A percentile compares a stretch with the other conserved stretches of the same genome.
Evolutionary conservation across 2,888 invertebrate species (phyloP).

Genomic region (Sturmia bella): DNA sequence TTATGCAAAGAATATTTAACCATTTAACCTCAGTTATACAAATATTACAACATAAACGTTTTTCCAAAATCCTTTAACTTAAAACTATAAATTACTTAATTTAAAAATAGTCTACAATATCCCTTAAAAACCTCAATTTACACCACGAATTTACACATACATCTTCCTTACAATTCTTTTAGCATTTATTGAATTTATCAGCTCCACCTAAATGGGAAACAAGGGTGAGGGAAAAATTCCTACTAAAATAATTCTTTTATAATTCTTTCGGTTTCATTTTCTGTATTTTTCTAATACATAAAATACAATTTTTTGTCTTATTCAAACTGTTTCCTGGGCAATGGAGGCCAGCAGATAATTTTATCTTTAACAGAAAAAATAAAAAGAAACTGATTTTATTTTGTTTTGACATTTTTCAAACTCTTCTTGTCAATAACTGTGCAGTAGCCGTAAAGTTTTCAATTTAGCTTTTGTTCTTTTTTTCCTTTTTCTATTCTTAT

Average conservation of each 20-base stretch:
- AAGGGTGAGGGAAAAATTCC: neutral
- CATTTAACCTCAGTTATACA: too few species aligned
- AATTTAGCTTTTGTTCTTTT: slow-evolving; percentile 44
- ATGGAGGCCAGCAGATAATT: neutral
- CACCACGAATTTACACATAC: too few species aligned
- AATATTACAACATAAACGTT: too few species aligned
- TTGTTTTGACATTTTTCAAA: slow-evolving; percentile 60
- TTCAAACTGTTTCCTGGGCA: neutral
- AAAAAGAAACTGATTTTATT: slow-evolving; percentile 16
- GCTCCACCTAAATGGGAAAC: neutral
- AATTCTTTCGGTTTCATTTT: slow-evolving; percentile 15
- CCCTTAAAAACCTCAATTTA: too few species aligned
- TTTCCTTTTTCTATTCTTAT: neutral
- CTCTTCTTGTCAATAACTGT: slow-evolving; percentile 62
- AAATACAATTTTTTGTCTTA: slow-evolving; percentile 4
- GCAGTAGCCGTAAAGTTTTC: slow-evolving; percentile 67
- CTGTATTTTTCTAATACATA: neutral
- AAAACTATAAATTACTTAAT: too few species aligned
- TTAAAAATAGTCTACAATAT: too few species aligned
- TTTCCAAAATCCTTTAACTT: too few species aligned
- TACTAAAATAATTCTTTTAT: slow-evolving; percentile 4
- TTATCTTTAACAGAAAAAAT: neutral
- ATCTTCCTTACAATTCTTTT: neutral
- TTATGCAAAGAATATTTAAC: too few species aligned
- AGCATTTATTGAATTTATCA: neutral